These are phyloP conservation scores for Clarias platycephalus DNA, from an alignment of 2,797 vertebrate genomes.

Conservation along the genomic window DNA sequence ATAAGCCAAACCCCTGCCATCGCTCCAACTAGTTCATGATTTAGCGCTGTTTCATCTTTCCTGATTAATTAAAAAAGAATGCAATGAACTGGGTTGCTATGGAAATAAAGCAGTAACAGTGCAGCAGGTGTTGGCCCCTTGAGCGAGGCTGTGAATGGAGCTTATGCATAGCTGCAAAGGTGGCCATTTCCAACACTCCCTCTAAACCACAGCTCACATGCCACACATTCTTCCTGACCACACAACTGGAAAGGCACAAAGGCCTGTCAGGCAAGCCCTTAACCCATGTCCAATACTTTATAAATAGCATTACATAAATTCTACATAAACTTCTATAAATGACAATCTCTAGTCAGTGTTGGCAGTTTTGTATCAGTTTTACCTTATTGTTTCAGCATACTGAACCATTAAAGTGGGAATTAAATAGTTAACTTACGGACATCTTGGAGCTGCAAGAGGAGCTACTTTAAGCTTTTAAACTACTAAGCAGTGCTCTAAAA, in stretches of 20 bases:
- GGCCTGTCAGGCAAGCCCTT: constrained; percentile 60
- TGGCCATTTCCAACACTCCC: constrained; percentile 60
- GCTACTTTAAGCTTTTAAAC: constrained; percentile 17
- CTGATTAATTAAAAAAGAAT: constrained; percentile 70
- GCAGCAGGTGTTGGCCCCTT: constrained; percentile 50
- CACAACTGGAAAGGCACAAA: constrained; percentile 64
- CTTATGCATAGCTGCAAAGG: constrained; percentile 61
- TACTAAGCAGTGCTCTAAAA: constrained; percentile 17
- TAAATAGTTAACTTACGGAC: background rate
- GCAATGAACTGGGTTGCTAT: constrained; percentile 64
- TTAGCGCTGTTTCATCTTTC: constrained; percentile 64
- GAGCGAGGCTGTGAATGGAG: constrained; percentile 51
- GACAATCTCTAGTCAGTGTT: background rate
- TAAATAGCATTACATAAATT: background rate
- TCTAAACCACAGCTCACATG: constrained; percentile 60
- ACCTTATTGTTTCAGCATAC: background rate
- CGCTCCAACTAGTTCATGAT: constrained; percentile 47
- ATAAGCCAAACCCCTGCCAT: background rate
- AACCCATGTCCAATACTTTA: constrained; percentile 3
- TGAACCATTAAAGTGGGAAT: background rate
- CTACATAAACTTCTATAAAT: constrained; percentile 11
- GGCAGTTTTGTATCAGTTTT: background rate
- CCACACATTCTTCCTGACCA: constrained; percentile 66
- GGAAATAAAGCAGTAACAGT: constrained; percentile 61
- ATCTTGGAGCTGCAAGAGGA: background rate